Base-by-base conservation (phyloP, 2,888 invertebrate genomes). In the Eurytoma adleriae region DNA sequence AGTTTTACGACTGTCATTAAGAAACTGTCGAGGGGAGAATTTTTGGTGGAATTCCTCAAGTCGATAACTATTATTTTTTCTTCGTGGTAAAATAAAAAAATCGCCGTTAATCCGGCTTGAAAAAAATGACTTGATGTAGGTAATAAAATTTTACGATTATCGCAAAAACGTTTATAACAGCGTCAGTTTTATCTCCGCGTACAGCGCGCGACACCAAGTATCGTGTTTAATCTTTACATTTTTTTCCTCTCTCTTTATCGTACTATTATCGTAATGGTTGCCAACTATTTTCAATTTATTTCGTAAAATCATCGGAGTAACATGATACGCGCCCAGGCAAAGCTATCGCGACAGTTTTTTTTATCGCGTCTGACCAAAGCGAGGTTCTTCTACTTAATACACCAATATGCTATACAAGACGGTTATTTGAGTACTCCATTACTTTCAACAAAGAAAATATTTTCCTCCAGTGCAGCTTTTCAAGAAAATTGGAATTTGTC, bases 1-100 rank as follows among this genome's bases (percentile, higher is more conserved):
- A 76, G 54, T 70, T 70, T 76, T 77, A 77, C 70, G 64, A 48
- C 70, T 10, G 70, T 70, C 56, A 77, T 77, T 70, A 70, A 40
- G 56, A 52, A 70, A 40, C 52, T 30, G 64, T 56, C 7, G 48
- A 48, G 70, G 67, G 52, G 56, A 67, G 59, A 57, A 59, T 48
- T 75, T 73, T 67, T 48, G 66, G 40, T n/a, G n/a, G 18, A 56
- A n/a, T 4, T 74, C 10, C 20, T 54, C 54, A 61, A 69, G 68
- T 76, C 62, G 62, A 76, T 76, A 69, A 62, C 76, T 61, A 16
- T 10, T 27, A 52, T 16, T 20, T 68, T 54, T 76, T 69, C 62
- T 54, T 20, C 27, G 52, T 4, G 54, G 27, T n/a, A 14, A 50
- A 59, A 48, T 57, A 56, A 52, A 72, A 48, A 20, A 18, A 24